These are phyloP conservation scores for Ophthalmolycus amberensis DNA, from an alignment of 2,113 vertebrate genomes.

Conservation along the genomic window DNA sequence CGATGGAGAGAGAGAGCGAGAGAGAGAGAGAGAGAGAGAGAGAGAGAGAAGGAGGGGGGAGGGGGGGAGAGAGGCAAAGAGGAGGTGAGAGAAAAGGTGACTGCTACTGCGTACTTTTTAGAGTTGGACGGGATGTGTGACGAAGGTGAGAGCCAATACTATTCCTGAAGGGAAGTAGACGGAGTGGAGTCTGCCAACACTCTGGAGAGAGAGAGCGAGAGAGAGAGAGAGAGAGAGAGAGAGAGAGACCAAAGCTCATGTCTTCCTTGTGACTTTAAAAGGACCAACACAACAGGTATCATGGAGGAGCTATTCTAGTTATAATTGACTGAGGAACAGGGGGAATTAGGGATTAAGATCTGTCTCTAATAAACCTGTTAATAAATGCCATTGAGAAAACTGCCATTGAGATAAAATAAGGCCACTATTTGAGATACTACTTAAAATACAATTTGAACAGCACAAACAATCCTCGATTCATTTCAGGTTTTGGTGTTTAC, in stretches of 20 bases:
- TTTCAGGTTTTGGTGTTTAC: not conserved
- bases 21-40: constrained; percentile 8
- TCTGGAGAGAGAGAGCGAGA: constrained; percentile 7
- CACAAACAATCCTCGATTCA: not conserved
- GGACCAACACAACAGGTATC: not conserved
- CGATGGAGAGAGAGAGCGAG: constrained; percentile 20
- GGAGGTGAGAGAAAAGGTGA: constrained; percentile 56
- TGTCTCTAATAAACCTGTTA: not conserved
- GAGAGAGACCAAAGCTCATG: not conserved
- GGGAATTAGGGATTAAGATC: too few species aligned
- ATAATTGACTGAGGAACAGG: too few species aligned
- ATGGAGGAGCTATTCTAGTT: not conserved
- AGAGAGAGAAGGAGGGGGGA: not conserved
- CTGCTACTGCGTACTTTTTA: constrained; percentile 42
- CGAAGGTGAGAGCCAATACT: constrained; percentile 42
- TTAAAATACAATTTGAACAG: not conserved
- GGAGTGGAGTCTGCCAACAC: constrained; percentile 31
- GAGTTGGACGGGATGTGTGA: constrained; percentile 36
- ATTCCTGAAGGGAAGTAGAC: constrained; percentile 33
- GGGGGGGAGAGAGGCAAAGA: constrained; percentile 36
- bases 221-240: constrained; percentile 2
- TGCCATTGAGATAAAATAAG: not conserved
- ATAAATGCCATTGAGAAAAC: not conserved
- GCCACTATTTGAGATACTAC: not conserved
- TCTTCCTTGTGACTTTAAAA: not conserved